Evolutionary conservation across 2,113 vertebrate species (phyloP).

Genomic region (Hippocampus barbouri): DNA sequence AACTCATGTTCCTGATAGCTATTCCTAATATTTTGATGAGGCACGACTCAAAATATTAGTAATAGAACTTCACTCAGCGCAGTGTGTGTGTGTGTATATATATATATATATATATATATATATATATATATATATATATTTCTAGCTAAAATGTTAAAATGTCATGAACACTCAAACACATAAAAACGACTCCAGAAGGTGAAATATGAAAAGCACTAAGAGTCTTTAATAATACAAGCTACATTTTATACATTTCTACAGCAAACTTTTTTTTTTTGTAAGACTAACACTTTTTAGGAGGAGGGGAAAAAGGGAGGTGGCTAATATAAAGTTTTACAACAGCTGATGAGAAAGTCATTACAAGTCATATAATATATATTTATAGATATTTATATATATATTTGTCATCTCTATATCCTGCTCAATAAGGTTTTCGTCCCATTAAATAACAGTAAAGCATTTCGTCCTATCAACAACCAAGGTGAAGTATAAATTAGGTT

Average conservation of each 20-base stretch:
- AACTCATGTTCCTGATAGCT: too few species aligned
- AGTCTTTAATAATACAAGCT: constrained; percentile 69
- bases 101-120: too few species aligned
- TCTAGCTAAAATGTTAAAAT: too few species aligned
- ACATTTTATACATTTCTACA: constrained; percentile 75
- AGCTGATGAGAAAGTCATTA: constrained; percentile 57
- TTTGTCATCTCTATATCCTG: constrained; percentile 56
- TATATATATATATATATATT: too few species aligned
- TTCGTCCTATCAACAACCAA: constrained; percentile 65
- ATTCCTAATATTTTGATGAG: too few species aligned
- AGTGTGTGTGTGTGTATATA: too few species aligned
- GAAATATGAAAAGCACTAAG: constrained; percentile 51
- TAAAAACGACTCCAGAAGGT: neutral
- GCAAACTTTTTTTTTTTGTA: constrained; percentile 55
- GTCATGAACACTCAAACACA: neutral
- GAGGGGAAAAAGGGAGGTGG: constrained; percentile 1
- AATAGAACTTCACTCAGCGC: too few species aligned
- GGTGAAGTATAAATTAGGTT: constrained; percentile 73
- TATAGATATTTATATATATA: neutral
- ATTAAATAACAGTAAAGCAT: constrained; percentile 63
- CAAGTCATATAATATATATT: neutral
- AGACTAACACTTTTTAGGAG: constrained; percentile 63
- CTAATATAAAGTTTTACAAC: constrained; percentile 34
- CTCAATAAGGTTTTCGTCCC: constrained; percentile 41
- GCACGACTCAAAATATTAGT: too few species aligned